Base-by-base conservation (phyloP, 1,140 invertebrate species). In the Lepidostoma basale region DNA sequence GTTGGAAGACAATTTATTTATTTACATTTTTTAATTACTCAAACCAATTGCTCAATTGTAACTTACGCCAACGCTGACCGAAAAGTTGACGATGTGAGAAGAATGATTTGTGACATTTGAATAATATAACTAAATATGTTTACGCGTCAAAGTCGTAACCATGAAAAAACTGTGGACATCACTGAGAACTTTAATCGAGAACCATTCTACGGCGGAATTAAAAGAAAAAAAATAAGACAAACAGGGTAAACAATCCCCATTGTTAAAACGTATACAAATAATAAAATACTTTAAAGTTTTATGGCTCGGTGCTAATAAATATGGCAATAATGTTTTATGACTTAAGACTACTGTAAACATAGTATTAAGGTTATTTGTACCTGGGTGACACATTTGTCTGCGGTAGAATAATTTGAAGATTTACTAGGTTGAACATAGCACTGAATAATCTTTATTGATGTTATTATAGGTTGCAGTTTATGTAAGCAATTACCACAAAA, bases 281-380 rank as follows among this genome's bases (percentile, higher is more conserved):
- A 49, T 23, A 23, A 40, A 49, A 49, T 22, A 49, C 44, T 22
- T 47, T 47, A 47, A 20, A 20, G 52, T 56, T 56, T 56, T 56
- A 56, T 56, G 52, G 28, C 22, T 14, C 6, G 25, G 56, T 14
- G 56, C 42, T 67, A 59, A 67, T 67, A 60, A 60, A 67, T 60
- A 60, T 59, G 56, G 64, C 64, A 59, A 67, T 67, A 67, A 67
- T 59, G 64, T 67, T 67, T 65, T 67, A 67, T 67, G 64, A 67
- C 63, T 44, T 66, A 16, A 22, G 45, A 28, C 28, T 40, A 54
- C 54, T 67, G 64, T 67, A 67, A 67, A 67, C 64, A 67, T 67
- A 60, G 20, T 54, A 18, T 65, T 62, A 22, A 52, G 30, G 64
- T 67, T 67, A 67, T 33, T 47, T 36, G 64, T 67, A 67, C 64